Percentiles rank a stretch among this genome's conserved stretches.
Conservation (phyloP, 2,888 invertebrate genomes). For the Peribatodes rhomboidaria region DNA sequence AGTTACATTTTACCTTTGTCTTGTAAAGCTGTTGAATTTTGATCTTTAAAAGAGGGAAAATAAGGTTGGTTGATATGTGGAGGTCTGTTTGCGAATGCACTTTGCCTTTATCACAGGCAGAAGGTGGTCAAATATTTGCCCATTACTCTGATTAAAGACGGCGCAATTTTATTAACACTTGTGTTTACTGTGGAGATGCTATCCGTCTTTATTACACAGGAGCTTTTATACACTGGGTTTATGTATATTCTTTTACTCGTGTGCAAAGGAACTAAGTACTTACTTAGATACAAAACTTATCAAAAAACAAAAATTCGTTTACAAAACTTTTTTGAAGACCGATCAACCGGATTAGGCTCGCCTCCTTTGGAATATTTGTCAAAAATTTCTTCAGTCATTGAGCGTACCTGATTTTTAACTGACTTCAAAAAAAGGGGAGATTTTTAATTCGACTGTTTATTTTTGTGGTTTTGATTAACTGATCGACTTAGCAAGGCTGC, state of each 20-base stretch:
- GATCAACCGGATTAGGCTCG: too few relatives aligned
- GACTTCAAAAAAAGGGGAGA: too few relatives aligned
- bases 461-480: too few relatives aligned
- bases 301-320: too few relatives aligned
- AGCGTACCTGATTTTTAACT: too few relatives aligned
- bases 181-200: conserved; percentile 20
- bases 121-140: conserved; percentile 71
- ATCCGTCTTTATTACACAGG: conserved; percentile 10
- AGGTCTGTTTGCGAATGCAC: conserved; percentile 52
- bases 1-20: conserved; percentile 19
- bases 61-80: conserved; percentile 27
- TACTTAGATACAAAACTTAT: too few relatives aligned
- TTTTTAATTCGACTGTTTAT: too few relatives aligned
- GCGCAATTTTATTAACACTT: conserved; percentile 49
- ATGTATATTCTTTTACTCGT: not conserved
- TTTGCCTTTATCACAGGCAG: conserved; percentile 54
- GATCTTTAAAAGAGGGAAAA: conserved; percentile 40
- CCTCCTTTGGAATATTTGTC: too few relatives aligned
- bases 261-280: too few relatives aligned
- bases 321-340: too few relatives aligned
- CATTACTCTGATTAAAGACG: conserved; percentile 70
- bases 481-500: too few relatives aligned
- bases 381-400: too few relatives aligned
- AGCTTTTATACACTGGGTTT: not conserved
- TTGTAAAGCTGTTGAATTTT: conserved; percentile 40